Conservation (phyloP, 2,797 vertebrate genomes). For the Sandelia bainsii region DNA sequence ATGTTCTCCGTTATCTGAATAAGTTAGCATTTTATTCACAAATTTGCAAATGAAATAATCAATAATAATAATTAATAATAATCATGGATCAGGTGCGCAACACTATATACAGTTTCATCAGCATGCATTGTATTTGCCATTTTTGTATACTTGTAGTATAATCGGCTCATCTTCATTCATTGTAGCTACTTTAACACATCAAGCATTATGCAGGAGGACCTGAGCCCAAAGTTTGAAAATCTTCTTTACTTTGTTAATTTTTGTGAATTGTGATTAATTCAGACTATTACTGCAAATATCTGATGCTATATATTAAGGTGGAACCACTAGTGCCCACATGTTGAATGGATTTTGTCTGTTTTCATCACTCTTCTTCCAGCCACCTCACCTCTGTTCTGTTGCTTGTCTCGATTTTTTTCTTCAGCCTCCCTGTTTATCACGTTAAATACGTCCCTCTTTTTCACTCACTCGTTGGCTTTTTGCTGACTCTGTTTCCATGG, state of each 20-base stretch:
- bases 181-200: neutral
- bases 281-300: neutral
- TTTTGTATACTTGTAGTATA: no score
- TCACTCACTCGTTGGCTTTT: conserved; percentile 38
- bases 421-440: conserved; percentile 6
- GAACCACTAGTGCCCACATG: neutral
- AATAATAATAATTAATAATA: no score
- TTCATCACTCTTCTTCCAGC: neutral
- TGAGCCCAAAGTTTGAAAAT: neutral
- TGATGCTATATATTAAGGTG: conserved; percentile 8
- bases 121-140: no score
- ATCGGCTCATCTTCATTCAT: no score
- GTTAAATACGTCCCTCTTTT: neutral
- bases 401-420: conserved; percentile 5
- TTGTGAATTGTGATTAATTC: conserved; percentile 4
- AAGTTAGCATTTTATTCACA: neutral
- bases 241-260: neutral
- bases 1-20: neutral
- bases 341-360: no score
- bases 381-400: neutral
- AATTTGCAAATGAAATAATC: no score
- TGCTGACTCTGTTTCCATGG: conserved; percentile 69
- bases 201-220: neutral
- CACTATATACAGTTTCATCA: no score
- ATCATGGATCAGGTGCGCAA: no score